Base-by-base conservation (phyloP, 2,888 invertebrate species). In the Meliscaeva auricollis region DNA sequence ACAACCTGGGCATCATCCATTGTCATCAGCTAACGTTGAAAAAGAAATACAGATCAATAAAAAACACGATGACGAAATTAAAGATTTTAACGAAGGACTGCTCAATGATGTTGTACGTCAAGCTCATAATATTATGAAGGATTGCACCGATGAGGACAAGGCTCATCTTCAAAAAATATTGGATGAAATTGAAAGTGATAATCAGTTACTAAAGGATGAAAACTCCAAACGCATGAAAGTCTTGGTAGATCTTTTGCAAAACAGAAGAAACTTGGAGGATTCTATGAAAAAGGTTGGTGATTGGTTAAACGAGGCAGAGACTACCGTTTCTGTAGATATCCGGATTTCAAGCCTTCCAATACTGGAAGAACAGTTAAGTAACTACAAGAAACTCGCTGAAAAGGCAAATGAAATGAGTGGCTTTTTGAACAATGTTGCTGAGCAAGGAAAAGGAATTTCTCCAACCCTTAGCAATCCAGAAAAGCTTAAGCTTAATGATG, bases 221-320 rank as follows among this genome's bases (percentile, higher is more conserved):
- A 94, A 96, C 32, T 94, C 94, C 69, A 95, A 96, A 73, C 96
- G 96, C 89, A 94, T 96, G 83, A 94, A 95, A 78, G 94, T 95
- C 0, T 92, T 98, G 30, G 94, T 94, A 46, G 96, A 96, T 92
- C 93, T 97, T 11, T 92, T 97, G 11, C 95, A 96, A 90, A 95
- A 96, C 13, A 94, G 98, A 81, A 96, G 95, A 89, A 94, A 96
- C 58, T 97, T 97, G 88, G 98, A 98, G 92, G 94, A 94, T 52
- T 96, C 96, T 81, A 94, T 97, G 60, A 96, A 96, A 76, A 95
- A 95, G 89, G 96, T 97, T 90, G 95, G 96, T 87, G 95, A 96
- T 88, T 98, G 98, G 98, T 93, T 98, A 46, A 96, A 97, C 88
- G 97, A 98, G 92, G 97, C 97, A 32, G 98, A 98, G 91, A 96